Base-by-base conservation (phyloP, 2,888 invertebrate genomes). In the Adelphocoris suturalis region DNA sequence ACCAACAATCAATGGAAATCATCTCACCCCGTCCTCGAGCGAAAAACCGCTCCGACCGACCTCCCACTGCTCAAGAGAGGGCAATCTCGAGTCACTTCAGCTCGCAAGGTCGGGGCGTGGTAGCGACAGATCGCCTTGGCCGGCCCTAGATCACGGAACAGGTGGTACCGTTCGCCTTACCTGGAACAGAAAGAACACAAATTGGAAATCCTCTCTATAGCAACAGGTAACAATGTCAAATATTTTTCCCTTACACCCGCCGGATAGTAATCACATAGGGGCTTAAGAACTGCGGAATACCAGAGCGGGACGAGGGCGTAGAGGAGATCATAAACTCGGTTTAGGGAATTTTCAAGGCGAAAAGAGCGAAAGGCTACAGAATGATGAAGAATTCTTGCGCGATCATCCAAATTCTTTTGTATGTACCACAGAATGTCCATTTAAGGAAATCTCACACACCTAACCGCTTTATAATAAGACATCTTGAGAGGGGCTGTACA, bases 81-180 rank as follows among this genome's bases (percentile, higher is more conserved):
- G 52, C 52, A 52, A 68, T 61, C 61, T 68, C 19, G 12, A 19
- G 37, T 78, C 78, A 37, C 37, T 78, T 19, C 47, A 78, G 16
- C 28, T 78, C 78, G 19, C 78, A 78, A 78, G 78, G 78, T 78
- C 78, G 78, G 78, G 78, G 78, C 46, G 78, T 78, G 78, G 78
- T 78, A 78, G 14, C 9, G 4, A n/a, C 19, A 46, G 78, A 78
- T 47, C 47, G 78, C 78, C 78, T 47, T 47, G 78, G 46, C 46
- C 46, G 47, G 46, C 14, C 78, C 78, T 46, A 78, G 78, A 78
- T 78, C 78, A 46, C 37, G 78, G 47, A 78, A 47, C 78, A 47
- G 46, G 46, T 78, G 78, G 47, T 47, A 47, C 47, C 16, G 46
- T 78, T 46, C 14, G 16, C 16, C 78, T 78, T 78, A 47, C 78